Conservation (phyloP, 1,140 invertebrate genomes). For the Tetraneura akinire region DNA sequence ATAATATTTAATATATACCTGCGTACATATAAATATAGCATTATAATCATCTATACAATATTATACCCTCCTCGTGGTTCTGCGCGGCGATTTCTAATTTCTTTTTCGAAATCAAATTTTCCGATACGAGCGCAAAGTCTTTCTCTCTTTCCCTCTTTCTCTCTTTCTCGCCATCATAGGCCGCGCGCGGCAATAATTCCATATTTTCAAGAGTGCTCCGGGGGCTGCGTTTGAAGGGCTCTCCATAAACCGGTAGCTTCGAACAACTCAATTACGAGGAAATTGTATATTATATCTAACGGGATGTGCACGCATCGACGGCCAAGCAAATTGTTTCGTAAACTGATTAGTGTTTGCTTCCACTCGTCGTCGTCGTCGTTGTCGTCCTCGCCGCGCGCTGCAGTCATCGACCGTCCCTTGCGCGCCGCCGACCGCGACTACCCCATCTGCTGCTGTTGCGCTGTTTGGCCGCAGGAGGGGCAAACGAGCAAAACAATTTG, state of each 20-base stretch:
- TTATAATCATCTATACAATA: background rate
- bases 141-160: background rate
- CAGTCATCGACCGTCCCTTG: background rate
- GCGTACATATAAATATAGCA: background rate
- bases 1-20: background rate
- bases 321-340: slow-evolving; percentile 51
- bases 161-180: background rate
- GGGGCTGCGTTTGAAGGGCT: slow-evolving; percentile 50
- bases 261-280: slow-evolving; percentile 51
- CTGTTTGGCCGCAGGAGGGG: background rate
- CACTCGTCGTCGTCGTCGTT: background rate
- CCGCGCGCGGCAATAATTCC: slow-evolving; percentile 25
- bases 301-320: slow-evolving; percentile 47
- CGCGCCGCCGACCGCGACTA: background rate
- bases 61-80: too few species aligned
- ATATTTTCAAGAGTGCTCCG: slow-evolving; percentile 49
- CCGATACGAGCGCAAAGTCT: background rate
- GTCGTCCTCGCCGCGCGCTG: background rate
- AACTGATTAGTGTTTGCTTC: slow-evolving; percentile 50
- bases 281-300: slow-evolving; percentile 51
- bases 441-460: background rate
- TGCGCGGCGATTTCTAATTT: slow-evolving; percentile 23
- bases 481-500: slow-evolving; percentile 24
- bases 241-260: slow-evolving; percentile 50
- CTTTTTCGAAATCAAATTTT: slow-evolving; percentile 35